A percentile compares a stretch with the other conserved stretches of the same genome.
Conservation (phyloP, 2,797 vertebrate species). For the Falco berigora region DNA sequence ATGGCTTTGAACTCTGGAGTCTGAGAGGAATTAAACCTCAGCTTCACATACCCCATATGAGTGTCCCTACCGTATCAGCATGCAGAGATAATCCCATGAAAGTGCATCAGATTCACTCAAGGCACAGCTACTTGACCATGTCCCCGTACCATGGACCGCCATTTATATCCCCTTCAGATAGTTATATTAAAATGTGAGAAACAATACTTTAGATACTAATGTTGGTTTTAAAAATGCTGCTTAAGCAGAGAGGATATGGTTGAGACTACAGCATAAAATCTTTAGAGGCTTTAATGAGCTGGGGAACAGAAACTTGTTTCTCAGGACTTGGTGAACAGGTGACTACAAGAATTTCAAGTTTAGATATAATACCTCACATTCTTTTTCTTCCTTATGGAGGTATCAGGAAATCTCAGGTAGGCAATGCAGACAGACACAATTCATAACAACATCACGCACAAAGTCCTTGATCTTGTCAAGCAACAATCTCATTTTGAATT, state of each 20-base stretch:
- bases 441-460: background rate
- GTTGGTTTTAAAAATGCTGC: background rate
- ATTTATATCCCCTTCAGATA: background rate
- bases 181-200: background rate
- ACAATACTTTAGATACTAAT: background rate
- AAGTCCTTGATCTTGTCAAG: background rate
- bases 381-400: background rate
- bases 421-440: background rate
- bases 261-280: background rate
- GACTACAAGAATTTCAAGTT: background rate
- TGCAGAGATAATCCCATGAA: background rate
- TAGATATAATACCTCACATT: background rate
- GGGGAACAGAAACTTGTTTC: background rate
- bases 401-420: background rate
- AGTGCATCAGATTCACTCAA: background rate
- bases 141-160: background rate
- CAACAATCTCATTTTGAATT: background rate
- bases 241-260: background rate
- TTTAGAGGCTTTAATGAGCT: background rate
- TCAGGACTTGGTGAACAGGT: background rate
- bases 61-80: background rate
- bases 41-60: background rate
- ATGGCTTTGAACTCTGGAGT: background rate
- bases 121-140: background rate
- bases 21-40: background rate